Percentiles rank a stretch among this genome's conserved stretches.
Evolutionary conservation across 2,113 vertebrate genomes (phyloP).

Genomic region (Epinephelus cyanopodus): DNA sequence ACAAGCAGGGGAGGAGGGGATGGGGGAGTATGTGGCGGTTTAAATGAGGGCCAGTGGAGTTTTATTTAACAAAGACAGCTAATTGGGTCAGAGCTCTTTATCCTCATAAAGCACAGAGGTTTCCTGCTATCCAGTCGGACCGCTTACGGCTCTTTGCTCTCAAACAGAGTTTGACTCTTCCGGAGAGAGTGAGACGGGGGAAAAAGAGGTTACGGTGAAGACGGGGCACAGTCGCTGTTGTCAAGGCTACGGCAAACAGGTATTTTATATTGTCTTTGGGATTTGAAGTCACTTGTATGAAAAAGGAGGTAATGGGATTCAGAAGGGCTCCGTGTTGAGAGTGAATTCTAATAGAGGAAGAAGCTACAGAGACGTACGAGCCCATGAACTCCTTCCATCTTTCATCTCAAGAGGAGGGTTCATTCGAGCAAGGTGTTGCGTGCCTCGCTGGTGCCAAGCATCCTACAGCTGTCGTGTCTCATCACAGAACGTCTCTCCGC

Average conservation of each 20-base stretch:
- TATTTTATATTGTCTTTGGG: constrained; percentile 24
- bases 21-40: constrained; percentile 32
- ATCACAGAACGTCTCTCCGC: neutral
- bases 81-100: constrained; percentile 79
- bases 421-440: neutral
- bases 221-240: neutral
- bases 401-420: constrained; percentile 16
- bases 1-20: constrained; percentile 49
- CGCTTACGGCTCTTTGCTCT: constrained; percentile 53
- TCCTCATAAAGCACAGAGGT: constrained; percentile 57
- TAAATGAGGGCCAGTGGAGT: constrained; percentile 68
- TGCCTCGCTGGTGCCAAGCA: neutral
- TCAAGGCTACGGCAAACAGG: constrained; percentile 47
- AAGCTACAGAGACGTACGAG: constrained; percentile 6
- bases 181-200: neutral
- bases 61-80: constrained; percentile 80
- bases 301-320: constrained; percentile 33
- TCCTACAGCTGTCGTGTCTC: neutral
- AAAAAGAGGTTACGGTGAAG: neutral
- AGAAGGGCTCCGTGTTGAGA: neutral
- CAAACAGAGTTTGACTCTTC: constrained; percentile 7
- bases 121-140: constrained; percentile 29
- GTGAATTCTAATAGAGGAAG: constrained; percentile 16
- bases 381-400: constrained; percentile 27
- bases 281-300: constrained; percentile 15